Base-by-base conservation (phyloP, 2,888 invertebrate genomes). In the Tenthredo scrophulariae region DNA sequence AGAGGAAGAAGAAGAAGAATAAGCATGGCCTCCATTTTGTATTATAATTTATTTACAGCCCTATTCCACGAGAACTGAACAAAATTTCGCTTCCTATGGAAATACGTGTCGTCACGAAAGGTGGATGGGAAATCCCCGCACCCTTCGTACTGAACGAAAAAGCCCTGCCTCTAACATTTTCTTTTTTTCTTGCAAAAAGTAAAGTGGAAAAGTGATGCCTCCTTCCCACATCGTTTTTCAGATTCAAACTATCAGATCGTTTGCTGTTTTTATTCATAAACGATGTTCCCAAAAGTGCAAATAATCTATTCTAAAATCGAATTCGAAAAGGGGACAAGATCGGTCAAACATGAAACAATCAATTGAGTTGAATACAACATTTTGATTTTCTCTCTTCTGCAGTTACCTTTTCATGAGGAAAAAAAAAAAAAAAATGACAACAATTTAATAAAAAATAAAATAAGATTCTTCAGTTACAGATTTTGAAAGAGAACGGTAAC, bases 11-110 rank as follows among this genome's bases (percentile, higher is more conserved):
- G 22, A 26, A 22, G 13, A 62, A 37, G 33, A 62, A 62, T 18
- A 80, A 80, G 37, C 62, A 80, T 80, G 22, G 37, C 82, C 67
- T 65, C 67, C 43, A 62, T 62, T 82, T 82, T 82, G 67, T 82
- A 82, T 82, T 82, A 46, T 72, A 84, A 72, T 84, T 84, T 84
- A 84, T 84, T 84, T 84, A 74, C 84, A 84, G 43, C 26, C 46
- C 67, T 62, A 67, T 84, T 54, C 29, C 50, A 26, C 72, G 54
- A 72, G 54, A 84, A 74, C 54, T 46, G 74, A 84, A 75, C 40
- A 74, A 40, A 70, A 75, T 72, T 74, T 84, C 84, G 74, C 84
- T 75, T 72, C 74, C 74, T 84, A 84, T 84, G 84, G 50, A 50
- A 84, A 84, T 75, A 46, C 84, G 74, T 13, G 54, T 75, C 75